Evolutionary conservation across 2,113 vertebrate species (phyloP), one percentile per base, ranked within the genome.

Genomic region (Stigmatopora argus): DNA sequence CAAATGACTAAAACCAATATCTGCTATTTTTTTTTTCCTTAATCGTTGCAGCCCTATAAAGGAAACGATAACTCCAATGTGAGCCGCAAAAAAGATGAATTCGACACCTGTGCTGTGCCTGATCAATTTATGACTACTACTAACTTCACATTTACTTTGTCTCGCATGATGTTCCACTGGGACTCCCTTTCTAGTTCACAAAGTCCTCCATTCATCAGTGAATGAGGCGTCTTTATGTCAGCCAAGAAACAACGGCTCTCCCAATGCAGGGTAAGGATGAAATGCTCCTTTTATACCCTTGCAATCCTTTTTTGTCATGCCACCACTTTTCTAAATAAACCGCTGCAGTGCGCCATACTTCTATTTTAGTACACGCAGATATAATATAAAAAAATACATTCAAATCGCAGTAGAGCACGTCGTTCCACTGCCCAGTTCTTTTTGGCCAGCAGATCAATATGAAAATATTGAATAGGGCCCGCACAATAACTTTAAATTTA

Each of bases 321-420:
- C 67, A 77, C 62, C 64, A 78, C 68, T 57, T 76, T 74, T 78
- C 77, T 87, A 86, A 85, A 78, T 87, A 83, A 81, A 81, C 82
- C 74, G 76, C 83, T 75, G 84, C 77, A 65, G 77, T 66, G 77
- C 72, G 35, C 35, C 38, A 5, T 41, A 41, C 34, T 66, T 73
- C 84, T 86, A 73, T 85, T 86, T 85, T 72, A 80, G 77, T 72
- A n/a, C 79, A 76, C 63, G 65, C 62, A 71, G 34, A 45, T 51
- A 34, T 26, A 11, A 31, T 31, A 31, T 31, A 31, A 31, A 31
- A 35, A 15, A 13, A 12, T 12, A 35, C 58, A 82, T 82, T 82
- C 78, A 80, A 77, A 76, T 72, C 69, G 60, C 63, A 23, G 75
- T 77, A 65, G 8, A 61, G 19, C 41, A 78, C 63, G 60, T 68